Evolutionary conservation across 2,797 vertebrate species (phyloP).

Genomic region (Parauchenoglanis ngamensis): DNA sequence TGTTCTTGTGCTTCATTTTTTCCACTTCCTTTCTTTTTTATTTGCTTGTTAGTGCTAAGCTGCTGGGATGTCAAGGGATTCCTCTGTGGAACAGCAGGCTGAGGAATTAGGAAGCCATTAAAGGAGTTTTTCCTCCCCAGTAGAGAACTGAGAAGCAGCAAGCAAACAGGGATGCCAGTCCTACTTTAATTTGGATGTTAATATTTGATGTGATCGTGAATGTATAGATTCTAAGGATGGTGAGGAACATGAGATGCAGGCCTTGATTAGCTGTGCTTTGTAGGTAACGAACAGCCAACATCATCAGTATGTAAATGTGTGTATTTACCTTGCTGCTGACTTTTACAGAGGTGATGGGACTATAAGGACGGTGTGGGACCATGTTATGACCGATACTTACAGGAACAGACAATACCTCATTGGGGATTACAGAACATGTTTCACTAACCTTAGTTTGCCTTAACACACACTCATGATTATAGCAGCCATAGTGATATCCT

Average conservation of each 20-base stretch:
- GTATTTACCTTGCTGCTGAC: neutral
- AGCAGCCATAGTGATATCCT: neutral
- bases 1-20: neutral
- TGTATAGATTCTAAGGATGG: neutral
- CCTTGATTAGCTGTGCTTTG: neutral
- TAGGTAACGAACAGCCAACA: neutral
- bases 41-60: conserved; percentile 14
- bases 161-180: neutral
- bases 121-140: conserved; percentile 5
- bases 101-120: conserved; percentile 33
- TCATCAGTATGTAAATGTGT: neutral
- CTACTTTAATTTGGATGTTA: neutral
- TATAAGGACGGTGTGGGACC: neutral
- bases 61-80: neutral
- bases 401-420: conserved; percentile 25
- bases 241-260: no score
- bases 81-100: neutral
- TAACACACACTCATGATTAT: conserved; percentile 12
- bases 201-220: neutral
- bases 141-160: neutral
- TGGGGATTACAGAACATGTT: conserved; percentile 28
- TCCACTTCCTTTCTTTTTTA: neutral
- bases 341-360: conserved; percentile 1
- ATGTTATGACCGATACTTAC: conserved; percentile 20
- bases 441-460: neutral